Evolutionary conservation across 2,797 vertebrate genomes (phyloP).

Genomic region (Rhinophrynus dorsalis): DNA sequence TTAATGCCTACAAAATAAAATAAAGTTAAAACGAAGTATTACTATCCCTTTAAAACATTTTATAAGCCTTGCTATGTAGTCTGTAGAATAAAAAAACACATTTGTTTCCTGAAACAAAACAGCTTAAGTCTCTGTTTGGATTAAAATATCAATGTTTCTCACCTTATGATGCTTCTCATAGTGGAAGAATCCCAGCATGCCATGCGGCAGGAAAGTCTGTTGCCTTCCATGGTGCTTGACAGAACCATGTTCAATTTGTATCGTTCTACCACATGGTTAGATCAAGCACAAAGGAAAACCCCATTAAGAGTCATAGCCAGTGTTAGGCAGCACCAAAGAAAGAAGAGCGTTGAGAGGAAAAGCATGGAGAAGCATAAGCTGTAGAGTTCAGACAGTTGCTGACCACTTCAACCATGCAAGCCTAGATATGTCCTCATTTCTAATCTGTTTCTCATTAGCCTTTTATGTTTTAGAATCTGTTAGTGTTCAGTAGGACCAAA

Average conservation of each 20-base stretch:
- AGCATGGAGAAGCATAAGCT: slow-evolving; percentile 74
- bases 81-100: too few relatives aligned
- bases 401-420: slow-evolving; percentile 69
- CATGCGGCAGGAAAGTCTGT: slow-evolving; percentile 85
- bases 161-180: slow-evolving; percentile 70
- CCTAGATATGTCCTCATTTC: slow-evolving; percentile 57
- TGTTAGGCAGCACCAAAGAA: slow-evolving; percentile 79
- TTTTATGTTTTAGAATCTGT: slow-evolving; percentile 58
- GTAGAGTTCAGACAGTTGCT: slow-evolving; percentile 69
- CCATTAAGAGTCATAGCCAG: slow-evolving; percentile 76
- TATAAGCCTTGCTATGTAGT: too few relatives aligned
- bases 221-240: slow-evolving; percentile 99
- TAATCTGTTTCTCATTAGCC: slow-evolving; percentile 53
- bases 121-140: background rate
- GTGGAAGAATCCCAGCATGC: slow-evolving; percentile 79
- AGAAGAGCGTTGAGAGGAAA: slow-evolving; percentile 70
- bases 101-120: slow-evolving; percentile 1
- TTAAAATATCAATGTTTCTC: slow-evolving; percentile 51
- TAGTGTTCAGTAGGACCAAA: slow-evolving; percentile 57
- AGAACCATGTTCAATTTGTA: slow-evolving; percentile 99
- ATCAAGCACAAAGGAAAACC: slow-evolving; percentile 99
- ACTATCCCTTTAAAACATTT: too few relatives aligned
- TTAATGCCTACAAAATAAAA: too few relatives aligned
- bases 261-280: slow-evolving; percentile 99
- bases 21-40: too few relatives aligned